Evolutionary conservation across 2,113 vertebrate species (phyloP), one percentile per base, ranked within the genome.

Genomic region (Mesocricetus auratus): DNA sequence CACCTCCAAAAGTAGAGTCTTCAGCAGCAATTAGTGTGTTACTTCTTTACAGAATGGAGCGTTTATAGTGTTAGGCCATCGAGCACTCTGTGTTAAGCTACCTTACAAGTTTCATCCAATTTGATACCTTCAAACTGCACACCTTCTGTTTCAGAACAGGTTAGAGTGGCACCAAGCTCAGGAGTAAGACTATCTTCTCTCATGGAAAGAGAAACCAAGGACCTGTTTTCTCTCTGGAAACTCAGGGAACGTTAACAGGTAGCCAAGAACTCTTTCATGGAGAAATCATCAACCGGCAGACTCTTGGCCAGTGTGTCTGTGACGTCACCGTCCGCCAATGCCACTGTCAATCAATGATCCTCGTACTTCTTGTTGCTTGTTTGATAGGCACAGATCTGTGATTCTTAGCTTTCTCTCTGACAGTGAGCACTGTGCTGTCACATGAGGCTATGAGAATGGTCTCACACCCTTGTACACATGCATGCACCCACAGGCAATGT

Each of bases 201-300:
- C 21, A 17, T 56, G 3, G 64, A 94, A 91, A 93, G 89, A 75
- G n/a, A 95, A 71, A 5, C 4, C 10, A 75, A 69, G 68, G 8
- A 53, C 53, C 29, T 24, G 39, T n/a, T 88, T 64, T 96, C 89
- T 86, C 94, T 92, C 86, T 96, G 62, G 74, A 77, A 85, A 29
- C 50, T 50, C 33, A 74, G 31, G 90, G 19, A 73, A 60, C 79
- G 19, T 85, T 36, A 90, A 77, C 64, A 39, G 64, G 26, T 62
- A 69, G 36, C 77, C 93, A 96, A 58, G 5, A 69, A 68, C 56
- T 93, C 90, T 96, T 96, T 95, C 91, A 81, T 71, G n/a, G 93
- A 66, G 69, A 85, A 78, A 89, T 86, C 93, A 64, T 91, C 96
- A 92, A 90, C 73, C 56, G 56, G 56, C 56, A 95, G 64, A 60